Evolutionary conservation across 2,797 vertebrate genomes (phyloP), one percentile per base, ranked within the genome.

Genomic region (Xenopus petersii): DNA sequence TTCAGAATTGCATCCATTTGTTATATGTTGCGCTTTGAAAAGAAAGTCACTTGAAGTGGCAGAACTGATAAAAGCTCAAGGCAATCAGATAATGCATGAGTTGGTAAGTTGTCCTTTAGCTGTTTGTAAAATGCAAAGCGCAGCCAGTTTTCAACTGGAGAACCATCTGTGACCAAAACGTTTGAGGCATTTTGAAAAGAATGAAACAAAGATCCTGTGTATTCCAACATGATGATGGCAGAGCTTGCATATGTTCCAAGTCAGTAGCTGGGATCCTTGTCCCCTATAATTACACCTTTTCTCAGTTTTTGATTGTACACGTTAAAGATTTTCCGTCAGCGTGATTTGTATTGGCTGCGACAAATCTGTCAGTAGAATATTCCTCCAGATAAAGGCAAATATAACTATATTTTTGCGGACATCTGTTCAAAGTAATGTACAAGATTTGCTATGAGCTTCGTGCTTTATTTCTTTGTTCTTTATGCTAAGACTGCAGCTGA

Each of bases 101-200:
- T 88, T 74, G 48, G 75, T 87, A 86, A 87, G 83, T 80, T 84
- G 84, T 84, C 84, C 73, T 80, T 78, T 83, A 81, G 82, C 79
- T 82, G 71, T 58, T 65, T 89, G 87, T 87, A 88, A 90, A 74
- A 26, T 3, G 76, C 67, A 80, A 64, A 85, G 64, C 46, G 73
- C 0, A 47, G 87, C 87, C 88, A 89, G 82, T 82, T 89, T 83
- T 82, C 83, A 81, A 12, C 75, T 26, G 79, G 76, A 76, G 80
- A 58, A 60, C 89, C 89, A 91, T 91, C 87, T 92, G 90, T 88
- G 81, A 81, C 36, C 24, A 75, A 86, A 80, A 80, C 69, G 6
- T 75, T 83, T 61, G 77, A 63, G 61, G 65, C 82, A 75, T 82
- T 30, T 70, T 69, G 42, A 79, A 83, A 84, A 79, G 59, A 80